Percentiles rank a stretch among this genome's conserved stretches.
Evolutionary conservation across 2,113 vertebrate species (phyloP).

Genomic region (Plotosus lineatus): DNA sequence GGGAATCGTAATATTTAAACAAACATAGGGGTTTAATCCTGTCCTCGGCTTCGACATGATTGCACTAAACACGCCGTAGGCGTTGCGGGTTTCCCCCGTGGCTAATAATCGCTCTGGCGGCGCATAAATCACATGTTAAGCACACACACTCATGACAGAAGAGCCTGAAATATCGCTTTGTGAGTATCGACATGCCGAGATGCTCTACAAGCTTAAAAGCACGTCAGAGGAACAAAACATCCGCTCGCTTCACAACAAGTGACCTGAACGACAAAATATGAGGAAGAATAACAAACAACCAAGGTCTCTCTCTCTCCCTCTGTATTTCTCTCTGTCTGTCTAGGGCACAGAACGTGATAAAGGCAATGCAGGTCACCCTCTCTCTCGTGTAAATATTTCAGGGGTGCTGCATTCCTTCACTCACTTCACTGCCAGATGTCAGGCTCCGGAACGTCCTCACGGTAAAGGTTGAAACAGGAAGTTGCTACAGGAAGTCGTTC

Average conservation of each 20-base stretch:
- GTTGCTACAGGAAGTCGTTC: background rate
- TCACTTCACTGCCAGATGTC: background rate
- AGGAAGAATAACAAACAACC: conserved; percentile 11
- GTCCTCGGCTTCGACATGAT: background rate
- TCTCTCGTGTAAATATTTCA: background rate
- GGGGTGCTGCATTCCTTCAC: background rate
- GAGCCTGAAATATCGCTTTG: background rate
- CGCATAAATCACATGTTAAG: conserved; percentile 12
- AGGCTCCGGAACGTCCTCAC: background rate
- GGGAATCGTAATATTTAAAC: conserved; percentile 2
- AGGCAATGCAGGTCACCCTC: no score
- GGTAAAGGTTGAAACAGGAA: background rate
- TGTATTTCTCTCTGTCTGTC: no score
- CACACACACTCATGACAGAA: background rate
- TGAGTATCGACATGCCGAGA: background rate
- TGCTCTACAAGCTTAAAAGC: background rate
- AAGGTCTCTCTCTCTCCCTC: background rate
- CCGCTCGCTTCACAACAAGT: conserved; percentile 12
- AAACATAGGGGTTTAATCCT: background rate
- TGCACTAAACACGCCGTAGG: background rate
- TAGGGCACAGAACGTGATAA: no score
- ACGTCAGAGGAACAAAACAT: conserved; percentile 11
- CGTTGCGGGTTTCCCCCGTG: background rate
- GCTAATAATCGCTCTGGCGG: conserved; percentile 21
- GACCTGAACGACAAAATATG: conserved; percentile 29